Evolutionary conservation across 2,797 vertebrate species (phyloP).

Genomic region (Falco cherrug): DNA sequence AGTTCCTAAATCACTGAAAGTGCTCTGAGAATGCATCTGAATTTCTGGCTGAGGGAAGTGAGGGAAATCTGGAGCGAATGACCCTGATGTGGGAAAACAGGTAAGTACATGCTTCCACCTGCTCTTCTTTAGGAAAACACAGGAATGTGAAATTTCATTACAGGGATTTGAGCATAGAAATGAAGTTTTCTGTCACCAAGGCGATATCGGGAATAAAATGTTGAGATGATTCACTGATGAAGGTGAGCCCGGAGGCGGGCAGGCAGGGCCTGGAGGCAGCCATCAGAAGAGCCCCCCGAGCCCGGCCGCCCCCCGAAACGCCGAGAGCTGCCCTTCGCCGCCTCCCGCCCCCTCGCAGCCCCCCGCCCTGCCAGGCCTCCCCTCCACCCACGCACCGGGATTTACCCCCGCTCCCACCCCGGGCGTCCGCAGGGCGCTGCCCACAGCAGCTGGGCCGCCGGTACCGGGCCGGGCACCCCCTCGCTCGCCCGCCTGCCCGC

Average conservation of each 20-base stretch:
- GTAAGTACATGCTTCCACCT: not conserved
- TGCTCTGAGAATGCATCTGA: not conserved
- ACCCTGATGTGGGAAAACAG: not conserved
- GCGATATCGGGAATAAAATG: accelerated
- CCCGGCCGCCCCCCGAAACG: not conserved
- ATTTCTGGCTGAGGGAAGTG: not conserved
- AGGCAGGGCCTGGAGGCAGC: not conserved
- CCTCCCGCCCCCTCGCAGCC: not conserved
- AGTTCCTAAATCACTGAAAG: not conserved
- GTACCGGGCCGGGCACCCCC: not conserved
- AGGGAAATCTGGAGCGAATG: not conserved
- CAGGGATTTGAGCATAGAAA: not conserved
- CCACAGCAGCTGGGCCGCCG: not conserved
- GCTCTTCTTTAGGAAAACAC: not conserved
- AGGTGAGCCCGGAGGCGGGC: not conserved
- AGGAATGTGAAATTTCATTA: not conserved
- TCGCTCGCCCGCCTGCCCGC: no score
- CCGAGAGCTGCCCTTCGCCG: not conserved
- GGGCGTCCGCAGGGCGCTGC: no score
- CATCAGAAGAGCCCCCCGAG: not conserved
- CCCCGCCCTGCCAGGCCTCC: not conserved
- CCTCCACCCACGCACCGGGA: not conserved
- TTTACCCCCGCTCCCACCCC: not conserved
- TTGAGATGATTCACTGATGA: not conserved
- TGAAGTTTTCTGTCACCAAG: not conserved